Evolutionary conservation across 2,113 vertebrate genomes (phyloP), one percentile per base, ranked within the genome.

Genomic region (Lota lota): DNA sequence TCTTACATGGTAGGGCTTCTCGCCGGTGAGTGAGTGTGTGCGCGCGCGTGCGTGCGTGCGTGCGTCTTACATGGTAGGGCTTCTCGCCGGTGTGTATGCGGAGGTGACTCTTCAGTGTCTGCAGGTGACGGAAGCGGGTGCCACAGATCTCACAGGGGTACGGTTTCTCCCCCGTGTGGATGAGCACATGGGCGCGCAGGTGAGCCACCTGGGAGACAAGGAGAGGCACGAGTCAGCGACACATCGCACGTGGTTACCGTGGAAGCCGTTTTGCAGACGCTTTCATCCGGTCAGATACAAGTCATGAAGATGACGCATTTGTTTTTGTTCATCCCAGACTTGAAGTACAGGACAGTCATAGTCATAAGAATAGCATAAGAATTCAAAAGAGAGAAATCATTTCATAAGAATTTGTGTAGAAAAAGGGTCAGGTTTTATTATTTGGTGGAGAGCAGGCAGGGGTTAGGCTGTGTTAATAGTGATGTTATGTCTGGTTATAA

Each of bases 81-180:
- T 98, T 99, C 82, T 99, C 97, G 88, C 97, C 97, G 0, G 97
- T 99, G 90, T 99, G 97, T 68, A 99, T 99, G 40, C 97, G 94
- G 75, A 99, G 93, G 89, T 99, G 97, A 78, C 96, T 98, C 90
- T 98, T 99, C 67, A 99, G 85, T 0, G 97, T 98, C 91, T 99
- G 97, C 82, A 99, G 93, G 86, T 99, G 97, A 51, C 97, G 91
- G 91, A 99, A 99, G 68, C 96, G 96, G 0, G 97, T 99, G 68
- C 97, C 97, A 0, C 97, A 99, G 90, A 99, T 99, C 85, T 98
- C 97, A 1, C 97, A 99, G 1, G 96, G 97, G 62, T 99, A 99
- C 0, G 97, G 96, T 85, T 99, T 98, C 92, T 99, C 97, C 0
- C 97, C 97, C 0, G 97, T 99, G 89, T 99, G 97, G 84, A 99